Conservation (phyloP, 1,140 invertebrate species). For the Lethrus apterus region DNA sequence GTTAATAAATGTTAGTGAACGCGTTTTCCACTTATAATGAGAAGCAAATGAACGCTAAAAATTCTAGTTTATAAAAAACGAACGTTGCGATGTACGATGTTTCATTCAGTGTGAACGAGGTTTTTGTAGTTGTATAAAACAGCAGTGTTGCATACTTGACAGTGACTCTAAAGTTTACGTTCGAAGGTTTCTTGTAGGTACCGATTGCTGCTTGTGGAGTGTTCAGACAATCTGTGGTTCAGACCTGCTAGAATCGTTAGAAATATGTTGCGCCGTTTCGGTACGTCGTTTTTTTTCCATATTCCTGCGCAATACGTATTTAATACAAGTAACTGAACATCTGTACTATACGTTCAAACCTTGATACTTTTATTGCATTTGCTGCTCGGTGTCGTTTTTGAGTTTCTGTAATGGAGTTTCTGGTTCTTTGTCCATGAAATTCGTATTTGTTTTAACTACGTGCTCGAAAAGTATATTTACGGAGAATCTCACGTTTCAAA, state of each 20-base stretch:
- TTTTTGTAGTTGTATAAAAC: slow-evolving; percentile 9
- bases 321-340: slow-evolving; percentile 8
- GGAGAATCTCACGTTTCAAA: no score
- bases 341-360: slow-evolving; percentile 11
- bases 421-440: slow-evolving; percentile 6
- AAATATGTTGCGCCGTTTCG: slow-evolving; percentile 9
- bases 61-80: not conserved
- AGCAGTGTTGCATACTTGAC: slow-evolving; percentile 12
- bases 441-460: no score
- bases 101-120: slow-evolving; percentile 10
- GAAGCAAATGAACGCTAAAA: not conserved
- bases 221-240: no score
- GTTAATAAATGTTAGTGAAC: no score
- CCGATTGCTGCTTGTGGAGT: slow-evolving; percentile 3
- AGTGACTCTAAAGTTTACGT: slow-evolving; percentile 10
- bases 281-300: slow-evolving; percentile 6
- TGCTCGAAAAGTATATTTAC: no score
- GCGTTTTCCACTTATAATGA: not conserved
- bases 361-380: slow-evolving; percentile 12
- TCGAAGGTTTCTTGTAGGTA: slow-evolving; percentile 10
- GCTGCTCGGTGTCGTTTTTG: slow-evolving; percentile 7
- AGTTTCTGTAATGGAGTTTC: slow-evolving; percentile 10
- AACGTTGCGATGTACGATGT: not conserved
- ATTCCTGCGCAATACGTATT: no score
- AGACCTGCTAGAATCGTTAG: slow-evolving; percentile 9